These are phyloP conservation scores for Mesitornis unicolor DNA, from an alignment of 2,113 vertebrate species.

Conservation along the genomic window DNA sequence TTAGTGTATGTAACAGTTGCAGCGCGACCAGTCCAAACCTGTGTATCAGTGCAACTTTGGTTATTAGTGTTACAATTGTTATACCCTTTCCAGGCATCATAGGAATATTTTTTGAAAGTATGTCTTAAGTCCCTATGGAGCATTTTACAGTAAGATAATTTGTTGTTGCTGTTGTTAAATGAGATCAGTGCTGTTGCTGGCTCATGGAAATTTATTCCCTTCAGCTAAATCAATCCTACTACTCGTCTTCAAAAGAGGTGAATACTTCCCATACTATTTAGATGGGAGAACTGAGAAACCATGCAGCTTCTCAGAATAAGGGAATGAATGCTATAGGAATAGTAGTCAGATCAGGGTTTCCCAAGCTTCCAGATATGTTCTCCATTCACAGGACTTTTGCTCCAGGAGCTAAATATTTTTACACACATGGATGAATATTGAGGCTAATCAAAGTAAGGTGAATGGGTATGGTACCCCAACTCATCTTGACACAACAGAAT, in stretches of 20 bases:
- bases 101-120: background rate
- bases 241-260: background rate
- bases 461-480: background rate
- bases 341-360: background rate
- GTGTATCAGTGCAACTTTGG: background rate
- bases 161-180: background rate
- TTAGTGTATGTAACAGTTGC: background rate
- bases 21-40: background rate
- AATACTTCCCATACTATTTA: background rate
- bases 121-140: background rate
- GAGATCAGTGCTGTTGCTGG: background rate
- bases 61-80: background rate
- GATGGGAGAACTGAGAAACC: constrained; percentile 1
- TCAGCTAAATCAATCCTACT: background rate
- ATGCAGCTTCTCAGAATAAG: background rate
- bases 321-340: background rate
- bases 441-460: background rate
- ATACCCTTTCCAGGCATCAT: background rate
- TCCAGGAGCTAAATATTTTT: background rate
- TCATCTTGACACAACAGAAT: background rate
- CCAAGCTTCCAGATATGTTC: background rate
- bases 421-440: background rate
- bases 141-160: background rate
- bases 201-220: background rate
- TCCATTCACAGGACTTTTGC: background rate